Evolutionary conservation across 2,888 invertebrate genomes (phyloP).

Genomic region (Brassicogethes aeneus): DNA sequence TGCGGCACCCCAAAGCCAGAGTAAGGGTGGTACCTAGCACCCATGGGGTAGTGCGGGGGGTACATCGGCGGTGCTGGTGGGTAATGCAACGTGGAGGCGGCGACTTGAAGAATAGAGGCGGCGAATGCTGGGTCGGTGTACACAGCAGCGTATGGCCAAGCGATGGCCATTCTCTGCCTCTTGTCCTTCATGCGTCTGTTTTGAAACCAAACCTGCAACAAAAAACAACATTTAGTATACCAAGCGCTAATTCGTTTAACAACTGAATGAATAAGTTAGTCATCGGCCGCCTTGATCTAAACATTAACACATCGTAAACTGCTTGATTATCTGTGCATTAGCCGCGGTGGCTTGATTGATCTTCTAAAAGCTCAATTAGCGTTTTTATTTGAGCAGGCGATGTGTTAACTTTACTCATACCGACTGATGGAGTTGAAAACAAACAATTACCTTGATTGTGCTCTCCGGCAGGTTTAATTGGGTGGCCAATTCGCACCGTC

Average conservation of each 20-base stretch:
- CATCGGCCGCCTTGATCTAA: constrained; percentile 28
- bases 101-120: constrained; percentile 85
- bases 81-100: constrained; percentile 56
- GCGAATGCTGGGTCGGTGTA: constrained; percentile 92
- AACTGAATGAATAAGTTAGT: constrained; percentile 6
- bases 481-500: constrained; percentile 89
- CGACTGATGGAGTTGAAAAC: background rate
- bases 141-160: constrained; percentile 92
- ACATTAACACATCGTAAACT: constrained; percentile 39
- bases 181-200: constrained; percentile 97
- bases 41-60: constrained; percentile 49
- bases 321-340: constrained; percentile 40
- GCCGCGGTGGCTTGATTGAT: constrained; percentile 27
- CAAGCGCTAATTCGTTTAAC: constrained; percentile 13
- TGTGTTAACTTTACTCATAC: constrained; percentile 34
- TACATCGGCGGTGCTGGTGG: constrained; percentile 45
- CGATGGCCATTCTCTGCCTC: constrained; percentile 84
- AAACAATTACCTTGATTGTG: constrained; percentile 81
- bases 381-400: constrained; percentile 31
- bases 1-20: constrained; percentile 40
- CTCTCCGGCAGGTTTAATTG: constrained; percentile 91
- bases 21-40: constrained; percentile 50
- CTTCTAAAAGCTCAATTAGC: constrained; percentile 37
- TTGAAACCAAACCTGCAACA: constrained; percentile 90
- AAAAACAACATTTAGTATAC: constrained; percentile 12